Evolutionary conservation across 2,888 invertebrate species (phyloP), one percentile per base, ranked within the genome.

Genomic region (Steinernema carpocapsae): DNA sequence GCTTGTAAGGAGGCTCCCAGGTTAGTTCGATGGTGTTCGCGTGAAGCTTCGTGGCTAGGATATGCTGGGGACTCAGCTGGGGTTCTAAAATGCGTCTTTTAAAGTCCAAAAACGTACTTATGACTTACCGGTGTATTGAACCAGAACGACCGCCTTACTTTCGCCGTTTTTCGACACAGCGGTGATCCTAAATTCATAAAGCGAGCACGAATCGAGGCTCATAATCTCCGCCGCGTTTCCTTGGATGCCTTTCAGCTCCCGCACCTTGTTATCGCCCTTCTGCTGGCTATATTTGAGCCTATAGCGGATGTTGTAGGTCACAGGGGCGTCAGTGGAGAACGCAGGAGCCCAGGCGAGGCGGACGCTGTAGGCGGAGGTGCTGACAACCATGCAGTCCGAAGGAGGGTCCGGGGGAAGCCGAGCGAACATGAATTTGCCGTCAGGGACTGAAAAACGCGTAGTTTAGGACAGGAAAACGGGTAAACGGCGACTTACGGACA

Each of bases 51-150:
- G 78, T 84, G 0, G 84, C 85, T 74, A 87, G 24, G 73, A 86
- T 85, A 76, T 86, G 86, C 70, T 86, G 86, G 1, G 86, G 86
- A 73, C 82, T 82, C 37, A 87, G 75, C 73, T 87, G 86, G 86
- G 86, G 72, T 86, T 86, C 85, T 52, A 73, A 79, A 72, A 1
- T 12, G 22, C 29, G 19, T 56, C 17, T n/a, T n/a, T n/a, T 26
- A 6, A n/a, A 10, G 12, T 7, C 6, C 19, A 37, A 42, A 24
- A 24, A 0, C n/a, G n/a, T n/a, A n/a, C n/a, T n/a, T n/a, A n/a
- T n/a, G n/a, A n/a, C n/a, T n/a, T n/a, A n/a, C n/a, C n/a, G n/a
- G n/a, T n/a, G n/a, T n/a, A n/a, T n/a, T n/a, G n/a, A n/a, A n/a
- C n/a, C n/a, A n/a, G n/a, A n/a, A n/a, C n/a, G n/a, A n/a, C n/a